Conservation (phyloP, 1,140 invertebrate genomes). For the Papilio xuthus region DNA sequence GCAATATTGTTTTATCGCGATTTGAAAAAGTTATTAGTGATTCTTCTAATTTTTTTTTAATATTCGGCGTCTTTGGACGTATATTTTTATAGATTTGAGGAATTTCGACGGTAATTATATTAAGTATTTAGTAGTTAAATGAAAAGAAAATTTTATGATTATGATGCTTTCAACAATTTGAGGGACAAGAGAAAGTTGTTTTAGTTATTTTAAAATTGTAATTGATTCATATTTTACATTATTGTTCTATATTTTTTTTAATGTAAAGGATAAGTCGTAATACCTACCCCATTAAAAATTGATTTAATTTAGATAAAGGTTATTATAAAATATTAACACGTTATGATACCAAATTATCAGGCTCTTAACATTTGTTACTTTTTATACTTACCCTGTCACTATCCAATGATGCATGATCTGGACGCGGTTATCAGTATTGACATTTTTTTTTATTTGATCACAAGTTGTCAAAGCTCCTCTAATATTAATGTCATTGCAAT, state of each 20-base stretch:
- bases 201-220: too few species aligned
- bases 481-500: slow-evolving; percentile 35
- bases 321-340: too few species aligned
- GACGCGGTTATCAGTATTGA: not conserved
- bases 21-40: not conserved
- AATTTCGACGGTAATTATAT: not conserved
- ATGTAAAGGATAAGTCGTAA: too few species aligned
- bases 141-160: not conserved
- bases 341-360: not conserved
- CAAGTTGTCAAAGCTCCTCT: slow-evolving; percentile 17
- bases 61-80: not conserved
- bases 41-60: not conserved
- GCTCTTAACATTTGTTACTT: not conserved
- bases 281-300: too few species aligned
- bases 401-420: slow-evolving; percentile 6
- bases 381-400: not conserved
- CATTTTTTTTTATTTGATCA: slow-evolving; percentile 26
- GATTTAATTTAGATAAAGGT: too few species aligned
- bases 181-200: too few species aligned
- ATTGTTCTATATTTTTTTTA: too few species aligned
- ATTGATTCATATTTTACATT: too few species aligned
- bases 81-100: not conserved
- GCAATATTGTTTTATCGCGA: slow-evolving; percentile 11
- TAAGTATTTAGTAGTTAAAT: not conserved
- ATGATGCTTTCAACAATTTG: too few species aligned